Evolutionary conservation across 2,113 vertebrate species (phyloP).

Genomic region (Gambusia affinis): DNA sequence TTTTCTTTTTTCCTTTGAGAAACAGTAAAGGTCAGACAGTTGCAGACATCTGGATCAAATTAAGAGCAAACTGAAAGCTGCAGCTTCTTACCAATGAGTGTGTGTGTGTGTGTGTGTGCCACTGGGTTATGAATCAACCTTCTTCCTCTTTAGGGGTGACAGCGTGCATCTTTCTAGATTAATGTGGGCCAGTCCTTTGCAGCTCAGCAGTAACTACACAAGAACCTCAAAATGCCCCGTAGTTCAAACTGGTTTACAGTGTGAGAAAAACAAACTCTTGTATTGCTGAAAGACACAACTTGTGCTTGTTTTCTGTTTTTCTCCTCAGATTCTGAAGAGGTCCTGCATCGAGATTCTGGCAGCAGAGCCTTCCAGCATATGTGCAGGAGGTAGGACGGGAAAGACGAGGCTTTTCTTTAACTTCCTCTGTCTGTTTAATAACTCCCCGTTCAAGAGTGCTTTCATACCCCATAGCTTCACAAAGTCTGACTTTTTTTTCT

Average conservation of each 20-base stretch:
- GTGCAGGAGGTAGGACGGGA: slow-evolving; percentile 90
- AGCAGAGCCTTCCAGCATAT: slow-evolving; percentile 96
- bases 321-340: slow-evolving; percentile 91
- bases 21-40: slow-evolving; percentile 43
- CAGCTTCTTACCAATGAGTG: slow-evolving; percentile 13
- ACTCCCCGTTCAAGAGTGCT: not conserved
- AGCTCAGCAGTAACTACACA: not conserved
- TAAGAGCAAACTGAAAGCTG: slow-evolving; percentile 44
- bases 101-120: slow-evolving; percentile 17
- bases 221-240: not conserved
- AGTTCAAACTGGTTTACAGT: not conserved
- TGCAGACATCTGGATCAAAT: slow-evolving; percentile 70
- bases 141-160: slow-evolving; percentile 23
- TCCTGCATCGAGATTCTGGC: slow-evolving; percentile 98
- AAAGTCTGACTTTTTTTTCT: not conserved
- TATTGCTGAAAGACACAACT: not conserved
- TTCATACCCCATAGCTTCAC: no score
- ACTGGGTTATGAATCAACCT: slow-evolving; percentile 46
- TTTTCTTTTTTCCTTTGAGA: slow-evolving; percentile 1
- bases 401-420: not conserved
- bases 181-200: not conserved
- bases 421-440: not conserved
- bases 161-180: slow-evolving; percentile 37
- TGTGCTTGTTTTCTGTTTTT: slow-evolving; percentile 13
- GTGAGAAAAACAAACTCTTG: not conserved